Base-by-base conservation (phyloP, 2,797 vertebrate species). In the Pantherophis alleghaniensis region DNA sequence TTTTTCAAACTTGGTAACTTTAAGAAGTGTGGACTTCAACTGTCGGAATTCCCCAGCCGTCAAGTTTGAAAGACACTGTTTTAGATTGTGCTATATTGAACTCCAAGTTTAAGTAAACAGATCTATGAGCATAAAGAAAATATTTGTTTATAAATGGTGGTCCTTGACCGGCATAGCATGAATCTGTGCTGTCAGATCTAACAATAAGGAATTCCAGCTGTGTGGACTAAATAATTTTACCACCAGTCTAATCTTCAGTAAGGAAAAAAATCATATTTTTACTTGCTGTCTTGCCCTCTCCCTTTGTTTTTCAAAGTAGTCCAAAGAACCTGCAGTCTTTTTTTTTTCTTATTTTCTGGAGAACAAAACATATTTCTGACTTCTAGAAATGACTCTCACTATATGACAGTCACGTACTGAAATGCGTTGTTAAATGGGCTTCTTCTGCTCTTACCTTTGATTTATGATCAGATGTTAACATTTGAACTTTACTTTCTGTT, bases 401-500 rank as follows among this genome's bases (percentile, higher is more conserved):
- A 20, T 12, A 69, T 22, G 10, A 87, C 12, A n/a, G 11, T 66
- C 61, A 57, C 2, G 32, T 12, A 63, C 55, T 28, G 2, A 55
- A 51, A 13, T 83, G 79, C 89, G 87, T 90, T 94, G 6, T 90
- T 93, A 92, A 96, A 95, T 94, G 18, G 24, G 14, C 92, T 47
- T n/a, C 93, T 89, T 91, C 90, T 95, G 97, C 96, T 96, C 97
- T 97, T 98, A 99, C 99, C 99, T 99, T 99, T 92, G 98, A 98
- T 98, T 99, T 99, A 97, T 99, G 99, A 97, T 99, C 98, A 57
- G 99, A 98, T 63, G 97, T 97, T 93, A 99, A 96, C 1, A 98
- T 98, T 97, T 99, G 98, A 97, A 99, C 98, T 97, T 99, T 99
- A 96, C 98, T 98, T 97, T 99, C 99, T 0, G 98, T 99, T 98